phyloP scores from a whole-genome alignment of 2,888 invertebrate genomes.

The Lutraria lutraria region DNA sequence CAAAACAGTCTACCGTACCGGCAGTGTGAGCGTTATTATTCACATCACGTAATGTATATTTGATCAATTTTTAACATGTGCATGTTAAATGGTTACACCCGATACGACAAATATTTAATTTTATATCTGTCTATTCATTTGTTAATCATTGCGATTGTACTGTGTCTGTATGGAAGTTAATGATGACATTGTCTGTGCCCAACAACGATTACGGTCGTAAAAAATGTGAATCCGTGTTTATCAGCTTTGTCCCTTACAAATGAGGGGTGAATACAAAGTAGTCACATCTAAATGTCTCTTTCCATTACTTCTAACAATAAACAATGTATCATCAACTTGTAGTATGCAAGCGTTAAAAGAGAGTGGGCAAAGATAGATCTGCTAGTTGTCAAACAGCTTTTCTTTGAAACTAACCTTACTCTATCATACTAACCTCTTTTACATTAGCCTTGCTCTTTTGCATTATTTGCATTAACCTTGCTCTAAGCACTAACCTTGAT shows the following conservation, averaged over 20 bases:
- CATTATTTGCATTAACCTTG: too few species aligned
- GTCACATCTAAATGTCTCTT: too few species aligned
- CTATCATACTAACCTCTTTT: too few species aligned
- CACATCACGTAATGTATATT: background rate
- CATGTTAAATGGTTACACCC: background rate
- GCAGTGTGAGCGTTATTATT: background rate
- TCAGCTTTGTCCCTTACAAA: background rate
- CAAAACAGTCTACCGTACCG: background rate
- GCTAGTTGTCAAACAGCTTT: too few species aligned
- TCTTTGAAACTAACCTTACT: too few species aligned
- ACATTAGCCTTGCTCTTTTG: too few species aligned
- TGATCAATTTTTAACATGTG: background rate
- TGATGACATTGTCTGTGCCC: background rate
- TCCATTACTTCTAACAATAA: too few species aligned
- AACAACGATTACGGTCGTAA: background rate
- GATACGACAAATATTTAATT: background rate
- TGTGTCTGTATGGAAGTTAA: background rate
- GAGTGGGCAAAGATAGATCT: too few species aligned
- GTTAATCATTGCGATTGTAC: background rate
- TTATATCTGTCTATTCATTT: background rate
- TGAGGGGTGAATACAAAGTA: too few species aligned
- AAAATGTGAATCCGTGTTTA: background rate
- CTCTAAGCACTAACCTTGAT: too few species aligned
- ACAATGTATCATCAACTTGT: too few species aligned
- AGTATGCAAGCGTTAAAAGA: too few species aligned